Base-by-base conservation (phyloP, 1,140 invertebrate species). In the Drosophila rufa region DNA sequence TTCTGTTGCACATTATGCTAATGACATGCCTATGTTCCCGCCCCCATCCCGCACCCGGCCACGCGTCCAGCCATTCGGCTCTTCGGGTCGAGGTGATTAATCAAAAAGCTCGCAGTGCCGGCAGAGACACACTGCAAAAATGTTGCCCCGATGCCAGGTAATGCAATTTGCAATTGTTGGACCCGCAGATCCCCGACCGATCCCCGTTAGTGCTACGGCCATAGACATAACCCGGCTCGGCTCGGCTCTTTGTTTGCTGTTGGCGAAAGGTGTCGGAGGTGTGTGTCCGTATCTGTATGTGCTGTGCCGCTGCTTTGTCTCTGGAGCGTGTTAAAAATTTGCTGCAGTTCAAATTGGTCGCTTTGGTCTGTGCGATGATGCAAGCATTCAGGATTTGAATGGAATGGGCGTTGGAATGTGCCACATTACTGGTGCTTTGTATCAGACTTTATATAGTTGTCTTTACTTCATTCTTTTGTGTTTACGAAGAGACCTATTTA, bases 1-100 rank as follows among this genome's bases (percentile, higher is more conserved):
- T 86, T 86, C 79, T 76, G 83, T 87, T 87, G 83, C 83, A 87
- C 79, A 86, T 86, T 86, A 87, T 86, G 82, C 83, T 86, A 86
- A 86, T 86, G 82, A 86, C 82, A 71, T 83, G 80, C 80, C 76
- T 69, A 46, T 38, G 65, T 36, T n/a, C 11, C 9, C 33, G 48
- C 60, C 65, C 45, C 81, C 45, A 51, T 3, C 45, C 47, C 45
- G 56, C 40, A 47, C 58, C 25, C 60, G 22, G 38, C 51, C 45
- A 47, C 66, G 25, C 60, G 27, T 33, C 51, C 40, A 48, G 30
- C 53, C 65, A 56, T 25, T 55, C 47, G 27, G 11, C 36, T 40
- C 51, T 60, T 51, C 78, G 80, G 78, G 68, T 79, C 79, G 75
- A 79, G 71, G 74, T 86, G 83, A 87, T 86, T 86, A 86, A 87